Evolutionary conservation across 2,797 vertebrate species (phyloP).

Genomic region (Anniella stebbinsi): DNA sequence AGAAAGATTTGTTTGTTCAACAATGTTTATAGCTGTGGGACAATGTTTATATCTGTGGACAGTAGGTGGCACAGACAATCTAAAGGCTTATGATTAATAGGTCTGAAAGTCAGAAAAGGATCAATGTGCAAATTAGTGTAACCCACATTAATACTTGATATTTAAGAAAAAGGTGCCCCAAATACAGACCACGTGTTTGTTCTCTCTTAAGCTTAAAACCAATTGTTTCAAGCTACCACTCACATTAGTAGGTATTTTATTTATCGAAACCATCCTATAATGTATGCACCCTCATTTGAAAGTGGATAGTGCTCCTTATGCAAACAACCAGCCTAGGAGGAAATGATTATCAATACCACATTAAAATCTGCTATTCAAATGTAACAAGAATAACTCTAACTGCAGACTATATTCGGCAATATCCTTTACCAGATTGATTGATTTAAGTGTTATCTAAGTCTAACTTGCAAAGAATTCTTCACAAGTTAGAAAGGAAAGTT

Average conservation of each 20-base stretch:
- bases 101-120: background rate
- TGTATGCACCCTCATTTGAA: background rate
- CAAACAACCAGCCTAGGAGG: background rate
- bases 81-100: slow-evolving; percentile 11
- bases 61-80: slow-evolving; percentile 40
- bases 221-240: background rate
- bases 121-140: background rate
- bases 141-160: background rate
- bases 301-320: background rate
- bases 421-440: background rate
- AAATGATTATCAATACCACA: background rate
- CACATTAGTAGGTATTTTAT: background rate
- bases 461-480: background rate
- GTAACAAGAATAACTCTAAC: background rate
- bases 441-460: background rate
- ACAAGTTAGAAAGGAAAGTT: background rate
- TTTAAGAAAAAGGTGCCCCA: background rate
- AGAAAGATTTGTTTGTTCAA: slow-evolving; percentile 64
- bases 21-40: slow-evolving; percentile 54
- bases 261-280: background rate
- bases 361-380: background rate
- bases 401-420: background rate
- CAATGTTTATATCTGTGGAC: slow-evolving; percentile 46
- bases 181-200: background rate
- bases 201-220: background rate